Percentiles rank a stretch among this genome's conserved stretches.
phyloP scores from a whole-genome alignment of 2,888 invertebrate species.

The Andrena haemorrhoa region DNA sequence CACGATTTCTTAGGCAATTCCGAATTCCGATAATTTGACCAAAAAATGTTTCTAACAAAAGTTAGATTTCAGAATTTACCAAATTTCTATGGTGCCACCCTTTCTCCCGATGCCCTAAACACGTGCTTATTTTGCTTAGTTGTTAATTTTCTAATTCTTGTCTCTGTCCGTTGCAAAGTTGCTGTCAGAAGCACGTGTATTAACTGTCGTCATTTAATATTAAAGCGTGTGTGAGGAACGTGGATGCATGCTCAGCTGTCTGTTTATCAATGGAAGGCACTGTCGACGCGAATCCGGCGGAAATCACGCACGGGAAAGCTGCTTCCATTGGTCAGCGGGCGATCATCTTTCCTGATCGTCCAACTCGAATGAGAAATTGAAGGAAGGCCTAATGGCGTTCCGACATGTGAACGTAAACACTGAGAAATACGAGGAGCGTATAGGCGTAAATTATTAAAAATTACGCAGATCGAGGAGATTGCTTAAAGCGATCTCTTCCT shows the following conservation, averaged over 20 bases:
- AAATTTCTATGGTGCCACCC: no score
- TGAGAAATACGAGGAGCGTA: background rate
- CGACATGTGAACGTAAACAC: slow-evolving; percentile 17
- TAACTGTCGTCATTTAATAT: slow-evolving; percentile 1
- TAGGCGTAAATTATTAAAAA: slow-evolving; percentile 17
- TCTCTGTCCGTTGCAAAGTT: background rate
- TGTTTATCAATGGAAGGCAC: slow-evolving; percentile 46
- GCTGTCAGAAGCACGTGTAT: background rate
- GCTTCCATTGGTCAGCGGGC: slow-evolving; percentile 33
- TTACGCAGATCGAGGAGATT: background rate
- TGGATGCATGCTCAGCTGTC: slow-evolving; percentile 6
- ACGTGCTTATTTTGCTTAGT: no score
- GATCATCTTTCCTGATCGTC: slow-evolving; percentile 37
- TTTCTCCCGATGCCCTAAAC: no score
- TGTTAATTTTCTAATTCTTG: background rate
- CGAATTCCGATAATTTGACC: no score
- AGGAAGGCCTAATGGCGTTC: slow-evolving; percentile 11
- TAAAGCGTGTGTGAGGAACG: slow-evolving; percentile 9
- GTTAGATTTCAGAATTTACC: no score
- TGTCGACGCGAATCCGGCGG: slow-evolving; percentile 58
- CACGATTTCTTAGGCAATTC: no score
- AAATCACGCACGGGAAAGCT: slow-evolving; percentile 54
- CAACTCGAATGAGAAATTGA: slow-evolving; percentile 23
- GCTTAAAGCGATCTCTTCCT: slow-evolving; percentile 12
- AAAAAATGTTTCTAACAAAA: no score